A percentile compares a stretch with the other conserved stretches of the same genome.
Conservation (phyloP, 2,797 vertebrate species). For the Discoglossus pictus region DNA sequence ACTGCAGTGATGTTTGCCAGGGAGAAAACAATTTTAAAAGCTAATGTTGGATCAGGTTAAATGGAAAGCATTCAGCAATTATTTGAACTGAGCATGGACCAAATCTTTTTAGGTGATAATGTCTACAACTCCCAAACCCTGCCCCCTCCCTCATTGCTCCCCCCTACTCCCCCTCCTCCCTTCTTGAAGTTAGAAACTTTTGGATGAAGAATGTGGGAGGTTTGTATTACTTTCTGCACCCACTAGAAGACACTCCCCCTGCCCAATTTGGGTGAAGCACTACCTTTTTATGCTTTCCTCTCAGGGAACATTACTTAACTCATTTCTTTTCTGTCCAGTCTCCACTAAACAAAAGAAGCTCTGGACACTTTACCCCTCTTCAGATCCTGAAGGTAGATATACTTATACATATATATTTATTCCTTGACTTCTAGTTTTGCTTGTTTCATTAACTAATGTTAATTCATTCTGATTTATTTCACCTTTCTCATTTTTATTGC, state of each 20-base stretch:
- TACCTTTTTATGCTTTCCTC: constrained; percentile 77
- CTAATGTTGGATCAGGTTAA: constrained; percentile 25
- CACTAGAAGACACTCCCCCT: constrained; percentile 74
- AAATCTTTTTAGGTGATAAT: constrained; percentile 41
- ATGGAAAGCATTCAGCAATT: background rate
- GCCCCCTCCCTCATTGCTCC: constrained; percentile 23
- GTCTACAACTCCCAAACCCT: constrained; percentile 47
- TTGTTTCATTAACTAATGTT: background rate
- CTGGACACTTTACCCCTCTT: constrained; percentile 62
- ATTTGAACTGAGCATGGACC: constrained; percentile 7
- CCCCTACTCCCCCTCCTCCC: constrained; percentile 51
- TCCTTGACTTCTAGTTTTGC: background rate
- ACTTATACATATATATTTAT: background rate
- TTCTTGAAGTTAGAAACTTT: constrained; percentile 54
- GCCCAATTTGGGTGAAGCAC: constrained; percentile 77
- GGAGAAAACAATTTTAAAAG: constrained; percentile 13
- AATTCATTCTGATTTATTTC: background rate
- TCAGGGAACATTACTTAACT: constrained; percentile 73
- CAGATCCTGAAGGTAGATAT: constrained; percentile 55
- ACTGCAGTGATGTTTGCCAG: background rate
- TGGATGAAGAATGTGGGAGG: constrained; percentile 74
- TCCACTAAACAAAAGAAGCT: constrained; percentile 71
- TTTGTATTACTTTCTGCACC: constrained; percentile 70
- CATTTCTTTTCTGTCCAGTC: constrained; percentile 66
- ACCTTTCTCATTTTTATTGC: background rate